phyloP scores from a whole-genome alignment of 2,888 invertebrate genomes.

The Spilosoma lubricipeda region DNA sequence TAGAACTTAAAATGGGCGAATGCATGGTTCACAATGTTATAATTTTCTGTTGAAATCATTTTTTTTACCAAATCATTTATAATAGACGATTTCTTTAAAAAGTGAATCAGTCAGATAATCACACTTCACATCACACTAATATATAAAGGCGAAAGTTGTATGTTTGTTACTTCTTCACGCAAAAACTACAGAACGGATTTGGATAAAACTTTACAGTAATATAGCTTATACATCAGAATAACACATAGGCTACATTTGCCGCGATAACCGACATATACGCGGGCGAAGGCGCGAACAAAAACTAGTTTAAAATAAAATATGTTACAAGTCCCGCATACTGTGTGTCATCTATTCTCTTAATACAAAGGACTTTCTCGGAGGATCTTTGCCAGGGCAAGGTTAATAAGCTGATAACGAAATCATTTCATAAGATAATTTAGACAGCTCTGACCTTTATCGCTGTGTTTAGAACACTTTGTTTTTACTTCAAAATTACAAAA shows the following conservation, averaged over 20 bases:
- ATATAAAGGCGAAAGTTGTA: no score
- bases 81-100: no score
- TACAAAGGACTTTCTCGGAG: neutral
- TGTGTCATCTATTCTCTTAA: neutral
- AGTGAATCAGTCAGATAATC: no score
- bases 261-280: no score
- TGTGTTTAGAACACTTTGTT: neutral
- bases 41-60: neutral
- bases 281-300: no score
- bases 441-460: neutral
- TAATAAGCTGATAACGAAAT: neutral
- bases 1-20: neutral
- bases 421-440: neutral
- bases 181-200: no score
- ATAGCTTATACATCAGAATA: no score
- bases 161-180: no score
- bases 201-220: no score
- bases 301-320: neutral
- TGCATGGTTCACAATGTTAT: neutral
- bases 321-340: neutral
- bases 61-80: no score
- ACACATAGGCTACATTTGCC: no score
- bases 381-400: neutral
- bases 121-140: no score
- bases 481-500: neutral